Base-by-base conservation (phyloP, 1,140 invertebrate species). In the Drosophila funebris region DNA sequence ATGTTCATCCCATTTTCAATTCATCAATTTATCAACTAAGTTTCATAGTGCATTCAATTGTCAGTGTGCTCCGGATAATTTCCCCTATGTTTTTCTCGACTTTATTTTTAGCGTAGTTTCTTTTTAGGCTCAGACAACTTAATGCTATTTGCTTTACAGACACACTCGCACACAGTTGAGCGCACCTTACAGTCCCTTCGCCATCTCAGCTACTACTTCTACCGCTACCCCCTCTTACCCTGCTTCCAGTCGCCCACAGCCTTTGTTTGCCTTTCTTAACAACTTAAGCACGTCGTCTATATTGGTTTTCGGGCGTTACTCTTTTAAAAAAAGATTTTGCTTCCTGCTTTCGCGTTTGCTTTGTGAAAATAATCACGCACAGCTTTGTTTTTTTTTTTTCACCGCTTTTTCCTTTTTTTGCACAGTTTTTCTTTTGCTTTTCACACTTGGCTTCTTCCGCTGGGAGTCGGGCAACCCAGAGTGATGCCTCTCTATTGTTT, bases 281-380 rank as follows among this genome's bases (percentile, higher is more conserved):
- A 87, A 87, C 83, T 87, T 87, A 83, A 87, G 83, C 83, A 87
- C 83, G 83, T 88, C 83, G 78, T 87, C 72, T 66, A 81, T 87
- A 87, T 87, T 87, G 83, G 83, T 88, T 87, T 87, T 87, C 76
- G 73, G 74, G 78, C 83, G 63, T 62, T 76, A 75, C 76, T 73
- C 54, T 72, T 72, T 67, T 53, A 53, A 72, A 72, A 62, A 72
- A 67, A 67, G 69, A 67, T 76, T 77, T 76, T 50, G 64, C 83
- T 87, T 87, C 83, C 81, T 85, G 81, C 82, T 84, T 85, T 74
- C 69, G 81, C 77, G 79, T 88, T 78, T 82, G 83, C 79, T 88
- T 88, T 87, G 82, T 88, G 75, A 88, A 87, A 87, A 87, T 87
- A 87, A 87, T 87, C 82, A 87, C 82, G 82, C 82, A 82, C 82